Base-by-base conservation (phyloP, 2,888 invertebrate genomes). In the Cheilosia urbana region DNA sequence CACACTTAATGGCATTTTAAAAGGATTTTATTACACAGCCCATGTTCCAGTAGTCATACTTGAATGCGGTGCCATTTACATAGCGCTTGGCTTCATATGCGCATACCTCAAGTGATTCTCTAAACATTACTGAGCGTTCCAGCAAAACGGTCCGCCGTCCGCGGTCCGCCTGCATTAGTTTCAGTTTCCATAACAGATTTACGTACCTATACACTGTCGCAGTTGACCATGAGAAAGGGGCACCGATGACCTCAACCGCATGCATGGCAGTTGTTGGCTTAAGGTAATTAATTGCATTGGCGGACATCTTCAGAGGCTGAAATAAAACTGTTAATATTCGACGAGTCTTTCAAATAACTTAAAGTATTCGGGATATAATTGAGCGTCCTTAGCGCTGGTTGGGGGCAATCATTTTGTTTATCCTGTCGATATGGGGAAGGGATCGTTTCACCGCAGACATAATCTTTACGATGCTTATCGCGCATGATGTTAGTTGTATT, bases 241-340 rank as follows among this genome's bases (percentile, higher is more conserved):
- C 37, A 21, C 47, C 57, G 58, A 37, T 49, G 71, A 71, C 49
- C 71, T 49, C 49, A 58, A 11, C 37, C 37, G 37, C 37, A 37
- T 37, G 21, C 5, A 9, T 47, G 11, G 17, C 15, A 17, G 45
- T 27, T 6, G 34, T 30, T 15, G 37, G 7, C 65, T 77, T 78
- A 53, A 55, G 27, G 78, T 83, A 83, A 72, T 83, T 83, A 83
- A 83, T 83, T 82, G 9, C 30, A 58, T 53, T 77, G 49, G 78
- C 72, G 53, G 78, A 78, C 82, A 78, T 78, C 66, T 72, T 78
- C 66, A 72, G 62, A 66, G 55, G 78, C 78, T 49, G 37, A 37
- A 83, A n/a, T 72, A 73, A 72, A 72, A 78, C 53, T 83, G 78
- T 62, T 83, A 72, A 83, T 72, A 66, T 51, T 45, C 34, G 55